Evolutionary conservation across 2,888 invertebrate species (phyloP), one percentile per base, ranked within the genome.

Genomic region (Aphodius sticticus): DNA sequence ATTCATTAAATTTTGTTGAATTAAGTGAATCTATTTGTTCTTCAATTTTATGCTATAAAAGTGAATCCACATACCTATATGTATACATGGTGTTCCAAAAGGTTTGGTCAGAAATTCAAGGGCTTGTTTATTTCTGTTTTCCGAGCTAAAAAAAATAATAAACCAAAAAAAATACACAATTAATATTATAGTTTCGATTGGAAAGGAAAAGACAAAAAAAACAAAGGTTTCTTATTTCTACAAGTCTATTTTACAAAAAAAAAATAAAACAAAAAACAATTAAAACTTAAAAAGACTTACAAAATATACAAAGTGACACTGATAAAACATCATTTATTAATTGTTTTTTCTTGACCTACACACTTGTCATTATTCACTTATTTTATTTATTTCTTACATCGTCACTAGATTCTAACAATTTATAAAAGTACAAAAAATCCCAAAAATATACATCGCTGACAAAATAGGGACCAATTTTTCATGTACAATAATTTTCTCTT

Each of bases 351-450:
- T 82, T 81, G 81, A 84, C 83, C 82, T 82, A 81, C 82, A 83
- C 81, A 81, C 82, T 82, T 80, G 81, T 81, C 77, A 78, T 80
- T 82, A 82, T 82, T 80, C 77, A 80, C 76, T 82, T 81, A 77
- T 38, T 78, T 82, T 81, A 77, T 69, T 78, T 78, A 80, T 80
- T 81, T 79, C 75, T 38, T 70, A 77, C 71, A 77, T 79, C 76
- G 79, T 79, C 79, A 72, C 80, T 81, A 79, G 76, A 81, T 79
- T 16, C 74, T 71, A 76, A 78, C 79, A 83, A 82, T 81, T 86
- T 88, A 88, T 87, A 88, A 88, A 88, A 88, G 88, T 88, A 88
- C 85, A 87, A 87, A 87, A 86, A 86, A 87, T 87, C 87, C 87
- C 87, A 86, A 87, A 87, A 87, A 87, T 87, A 87, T 86, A 53